These are phyloP conservation scores for Aurelia sp. DNA, from an alignment of 30 jellyfish, hydroid and myxozoan genomes.

Conservation along the genomic window DNA sequence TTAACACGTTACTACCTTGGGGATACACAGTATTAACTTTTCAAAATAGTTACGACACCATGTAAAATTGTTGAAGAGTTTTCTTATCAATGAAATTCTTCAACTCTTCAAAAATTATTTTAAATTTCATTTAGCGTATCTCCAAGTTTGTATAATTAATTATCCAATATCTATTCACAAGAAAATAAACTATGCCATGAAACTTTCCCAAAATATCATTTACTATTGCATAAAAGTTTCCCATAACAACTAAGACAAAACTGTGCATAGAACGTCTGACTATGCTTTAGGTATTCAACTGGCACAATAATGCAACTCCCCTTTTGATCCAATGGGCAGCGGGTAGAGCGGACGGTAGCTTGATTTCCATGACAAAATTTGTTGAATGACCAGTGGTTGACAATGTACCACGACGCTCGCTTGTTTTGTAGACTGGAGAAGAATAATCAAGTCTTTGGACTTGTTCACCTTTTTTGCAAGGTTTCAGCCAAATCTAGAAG, in stretches of 20 bases:
- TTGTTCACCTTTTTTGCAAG: constrained; percentile 91
- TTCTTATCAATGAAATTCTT: too few relatives aligned
- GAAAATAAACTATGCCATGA: background rate
- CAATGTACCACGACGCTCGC: constrained; percentile 93
- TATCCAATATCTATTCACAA: background rate
- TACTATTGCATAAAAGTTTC: background rate
- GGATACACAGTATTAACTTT: too few relatives aligned
- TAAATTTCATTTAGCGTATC: background rate
- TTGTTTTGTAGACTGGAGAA: constrained; percentile 93
- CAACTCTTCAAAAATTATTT: too few relatives aligned
- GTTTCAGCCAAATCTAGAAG: constrained; percentile 87
- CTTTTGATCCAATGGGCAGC: constrained; percentile 91
- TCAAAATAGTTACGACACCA: too few relatives aligned
- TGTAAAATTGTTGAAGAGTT: too few relatives aligned
- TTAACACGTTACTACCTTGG: background rate
- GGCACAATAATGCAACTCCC: constrained; percentile 94
- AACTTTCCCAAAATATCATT: too few relatives aligned
- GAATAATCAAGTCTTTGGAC: constrained; percentile 69
- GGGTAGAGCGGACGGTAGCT: constrained; percentile 78
- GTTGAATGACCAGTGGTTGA: constrained; percentile 98
- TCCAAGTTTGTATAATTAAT: background rate
- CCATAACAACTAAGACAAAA: background rate
- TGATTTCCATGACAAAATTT: constrained; percentile 91
- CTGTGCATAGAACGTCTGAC: background rate
- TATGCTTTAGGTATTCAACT: constrained; percentile 58